These are phyloP conservation scores for Trichonephila clavipes DNA, from an alignment of 1,140 invertebrate species.

Conservation along the genomic window DNA sequence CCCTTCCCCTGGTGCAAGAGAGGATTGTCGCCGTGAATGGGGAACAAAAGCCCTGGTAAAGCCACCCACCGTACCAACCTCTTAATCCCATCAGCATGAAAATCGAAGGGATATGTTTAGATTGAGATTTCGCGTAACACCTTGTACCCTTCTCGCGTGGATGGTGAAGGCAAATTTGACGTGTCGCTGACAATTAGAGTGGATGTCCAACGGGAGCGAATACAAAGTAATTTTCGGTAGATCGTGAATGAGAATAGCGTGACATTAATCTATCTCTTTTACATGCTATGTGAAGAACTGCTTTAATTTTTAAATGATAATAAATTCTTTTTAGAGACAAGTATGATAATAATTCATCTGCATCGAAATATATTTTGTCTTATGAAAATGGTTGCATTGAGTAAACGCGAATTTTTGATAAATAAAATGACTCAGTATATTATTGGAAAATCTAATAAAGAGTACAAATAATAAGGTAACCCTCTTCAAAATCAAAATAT, in stretches of 20 bases:
- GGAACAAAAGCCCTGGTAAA: conserved; percentile 37
- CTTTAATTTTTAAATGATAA: no score
- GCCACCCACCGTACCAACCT: not conserved
- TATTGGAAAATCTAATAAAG: no score
- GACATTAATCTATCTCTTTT: no score
- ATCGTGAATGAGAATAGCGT: not conserved
- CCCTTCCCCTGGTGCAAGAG: not conserved
- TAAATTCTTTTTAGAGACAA: no score
- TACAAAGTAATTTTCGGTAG: not conserved
- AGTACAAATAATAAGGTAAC: no score
- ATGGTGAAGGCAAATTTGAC: conserved; percentile 57
- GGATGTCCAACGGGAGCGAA: conserved; percentile 9
- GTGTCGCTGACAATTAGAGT: conserved; percentile 39
- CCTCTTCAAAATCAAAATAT: no score
- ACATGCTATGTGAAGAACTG: no score
- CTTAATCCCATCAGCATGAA: conserved; percentile 66
- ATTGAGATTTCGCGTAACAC: conserved; percentile 14
- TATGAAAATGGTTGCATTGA: no score
- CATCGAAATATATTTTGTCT: no score
- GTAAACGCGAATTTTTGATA: no score
- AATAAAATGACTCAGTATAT: no score
- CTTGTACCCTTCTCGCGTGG: not conserved
- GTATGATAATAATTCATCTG: no score
- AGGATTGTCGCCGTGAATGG: conserved; percentile 21
- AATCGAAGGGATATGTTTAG: conserved; percentile 58